Conservation (phyloP, 2,797 vertebrate species). For the Petrocephalus schoutedeni region DNA sequence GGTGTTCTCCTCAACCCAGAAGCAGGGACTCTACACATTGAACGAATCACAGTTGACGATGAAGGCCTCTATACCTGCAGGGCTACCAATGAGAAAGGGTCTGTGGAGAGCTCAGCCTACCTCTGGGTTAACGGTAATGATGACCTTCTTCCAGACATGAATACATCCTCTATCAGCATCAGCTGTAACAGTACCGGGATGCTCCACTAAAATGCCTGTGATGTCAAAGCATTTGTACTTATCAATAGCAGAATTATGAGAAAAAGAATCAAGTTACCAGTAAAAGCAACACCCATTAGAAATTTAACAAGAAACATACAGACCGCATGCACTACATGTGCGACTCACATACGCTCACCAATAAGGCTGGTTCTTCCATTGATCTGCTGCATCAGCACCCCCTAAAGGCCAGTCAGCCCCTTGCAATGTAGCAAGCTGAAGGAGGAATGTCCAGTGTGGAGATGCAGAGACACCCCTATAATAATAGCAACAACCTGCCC, state of each 20-base stretch:
- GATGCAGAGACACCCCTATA: background rate
- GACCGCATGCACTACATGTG: background rate
- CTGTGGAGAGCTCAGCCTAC: slow-evolving; percentile 74
- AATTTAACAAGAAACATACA: background rate
- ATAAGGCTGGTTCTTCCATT: background rate
- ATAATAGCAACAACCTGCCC: background rate
- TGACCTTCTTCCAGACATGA: background rate
- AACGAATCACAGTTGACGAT: slow-evolving; percentile 81
- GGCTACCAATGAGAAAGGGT: slow-evolving; percentile 81
- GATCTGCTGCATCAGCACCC: background rate
- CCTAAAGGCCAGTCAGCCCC: background rate
- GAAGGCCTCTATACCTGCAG: slow-evolving; percentile 83
- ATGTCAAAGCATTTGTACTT: background rate
- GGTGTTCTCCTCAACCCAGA: slow-evolving; percentile 79
- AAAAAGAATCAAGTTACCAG: background rate
- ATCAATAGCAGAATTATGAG: background rate
- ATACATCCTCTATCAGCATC: slow-evolving; percentile 26
- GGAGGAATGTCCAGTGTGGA: background rate
- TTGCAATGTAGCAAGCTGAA: background rate
- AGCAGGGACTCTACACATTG: slow-evolving; percentile 79
- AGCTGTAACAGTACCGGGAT: background rate
- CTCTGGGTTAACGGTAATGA: slow-evolving; percentile 80
- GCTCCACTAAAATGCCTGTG: background rate
- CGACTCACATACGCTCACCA: background rate
- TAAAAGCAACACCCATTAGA: background rate